Base-by-base conservation (phyloP, 2,888 invertebrate genomes). In the Himalopsyche japonica region DNA sequence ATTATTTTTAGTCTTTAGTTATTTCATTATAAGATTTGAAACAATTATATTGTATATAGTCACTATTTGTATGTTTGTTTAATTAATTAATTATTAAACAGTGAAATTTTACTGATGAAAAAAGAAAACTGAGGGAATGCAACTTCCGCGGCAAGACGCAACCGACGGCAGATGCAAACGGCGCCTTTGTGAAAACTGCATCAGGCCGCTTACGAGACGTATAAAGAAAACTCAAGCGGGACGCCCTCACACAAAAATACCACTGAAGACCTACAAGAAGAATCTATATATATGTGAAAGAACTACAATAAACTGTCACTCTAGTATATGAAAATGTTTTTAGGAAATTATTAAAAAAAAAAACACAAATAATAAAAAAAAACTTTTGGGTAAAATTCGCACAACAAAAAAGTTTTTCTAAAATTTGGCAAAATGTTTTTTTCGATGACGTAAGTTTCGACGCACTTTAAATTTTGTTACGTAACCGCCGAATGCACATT, bases 401-500 rank as follows among this genome's bases (percentile, higher is more conserved):
- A 57, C 57, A 57, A 57, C 57, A 57, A 57, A 57, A 49, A 57
- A 57, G 24, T n/a, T 57, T 57, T 57, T 57, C 15, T 43, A 3
- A 15, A 43, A 43, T 43, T 43, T 43, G 43, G 57, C n/a, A 57
- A 24, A 57, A 24, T 57, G n/a, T 20, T 57, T 57, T 57, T 57
- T 57, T n/a, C 6, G 20, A 7, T 57, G 57, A 57, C 57, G 57
- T n/a, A 43, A 79, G 80, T 76, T 80, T 81, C 49, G 30, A 76
- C 81, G 79, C 79, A 76, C 70, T 82, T 57, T 57, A 57, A 24
- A 24, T 79, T 37, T 57, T 77, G 64, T 83, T 84, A 83, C 83
- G 83, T 83, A 83, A 83, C 79, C 34, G 79, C 79, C 84, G 70
- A 81, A 79, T 84, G 84, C 84, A 84, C 84, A 81, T 82, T 79